Base-by-base conservation (phyloP, 1,140 invertebrate species). In the Calliopsis andreniformis region DNA sequence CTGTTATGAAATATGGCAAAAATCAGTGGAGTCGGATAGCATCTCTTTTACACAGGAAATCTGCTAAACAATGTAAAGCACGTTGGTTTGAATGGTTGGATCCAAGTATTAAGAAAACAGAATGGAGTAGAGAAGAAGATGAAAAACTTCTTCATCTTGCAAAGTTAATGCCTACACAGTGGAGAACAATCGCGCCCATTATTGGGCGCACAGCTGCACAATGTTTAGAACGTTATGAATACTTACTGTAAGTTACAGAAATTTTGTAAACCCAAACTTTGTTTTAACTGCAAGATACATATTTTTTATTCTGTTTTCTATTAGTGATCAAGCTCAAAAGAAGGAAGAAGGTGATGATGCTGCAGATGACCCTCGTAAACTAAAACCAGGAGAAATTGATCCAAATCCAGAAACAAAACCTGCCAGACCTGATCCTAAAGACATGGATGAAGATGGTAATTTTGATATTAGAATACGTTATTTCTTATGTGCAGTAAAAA, bases 1-100 rank as follows among this genome's bases (percentile, higher is more conserved):
- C 99, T 91, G 99, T 99, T 59, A 99, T 99, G 99, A 99, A 99
- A 96, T 99, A 99, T 97, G 99, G 99, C 62, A 99, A 99, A 95
- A 99, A 99, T 91, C 99, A 99, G 89, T 99, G 99, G 99, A 98
- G 98, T 71, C 95, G 99, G 86, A 99, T 99, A 92, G 99, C 99
- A 32, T 99, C 99, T 0, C 89, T 99, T 39, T 92, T 99, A 5
- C 99, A 99, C 91, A 94, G 99, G 83, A 99, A 99, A 92, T 99
- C 99, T 3, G 98, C 99, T 0, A 99, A 99, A 92, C 99, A 99
- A 89, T 99, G 99, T 91, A 99, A 99, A 93, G 98, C 99, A 14
- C 94, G 99, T 87, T 99, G 99, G 99, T 99, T 98, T 91, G 98
- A 99, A 89, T 99, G 99, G 99, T 91, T 99, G 55, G 99, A 99